Evolutionary conservation across 2,797 vertebrate genomes (phyloP).

Genomic region (Syngnathus acus): DNA sequence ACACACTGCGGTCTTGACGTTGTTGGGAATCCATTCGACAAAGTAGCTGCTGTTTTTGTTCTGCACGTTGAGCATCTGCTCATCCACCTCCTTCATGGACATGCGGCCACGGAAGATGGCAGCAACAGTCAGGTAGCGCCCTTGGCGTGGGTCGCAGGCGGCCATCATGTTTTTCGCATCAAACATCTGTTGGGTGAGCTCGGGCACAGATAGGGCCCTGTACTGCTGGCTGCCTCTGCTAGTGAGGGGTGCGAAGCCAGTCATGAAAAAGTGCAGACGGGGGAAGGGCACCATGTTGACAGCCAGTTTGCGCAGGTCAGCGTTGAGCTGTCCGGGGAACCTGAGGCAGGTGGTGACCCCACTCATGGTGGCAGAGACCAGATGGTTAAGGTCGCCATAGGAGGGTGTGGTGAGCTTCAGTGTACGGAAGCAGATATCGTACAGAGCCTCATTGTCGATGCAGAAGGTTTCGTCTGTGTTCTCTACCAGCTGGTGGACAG

Average conservation of each 20-base stretch:
- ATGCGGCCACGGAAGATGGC: constrained; percentile 78
- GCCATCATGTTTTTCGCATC: constrained; percentile 83
- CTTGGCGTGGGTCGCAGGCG: constrained; percentile 75
- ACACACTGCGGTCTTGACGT: constrained; percentile 76
- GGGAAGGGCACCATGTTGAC: constrained; percentile 83
- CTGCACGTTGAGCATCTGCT: constrained; percentile 80
- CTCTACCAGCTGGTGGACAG: constrained; percentile 77
- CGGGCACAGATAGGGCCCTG: constrained; percentile 71
- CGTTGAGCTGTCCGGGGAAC: constrained; percentile 64
- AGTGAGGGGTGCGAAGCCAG: constrained; percentile 75
- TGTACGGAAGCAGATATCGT: constrained; percentile 79
- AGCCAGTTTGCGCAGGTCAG: constrained; percentile 74
- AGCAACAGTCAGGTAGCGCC: constrained; percentile 75
- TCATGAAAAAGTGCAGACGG: constrained; percentile 81
- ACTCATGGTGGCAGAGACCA: constrained; percentile 16
- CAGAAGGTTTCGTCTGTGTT: constrained; percentile 49
- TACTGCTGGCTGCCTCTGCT: constrained; percentile 80
- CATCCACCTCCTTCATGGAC: constrained; percentile 81
- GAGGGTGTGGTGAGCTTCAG: constrained; percentile 77
- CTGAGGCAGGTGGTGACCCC: too few species aligned
- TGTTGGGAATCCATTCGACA: constrained; percentile 80
- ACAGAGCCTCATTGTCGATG: constrained; percentile 77
- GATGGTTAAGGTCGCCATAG: constrained; percentile 76
- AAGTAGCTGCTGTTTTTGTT: constrained; percentile 84
- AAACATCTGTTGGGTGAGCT: constrained; percentile 81